Percentiles rank a stretch among this genome's conserved stretches.
These are phyloP conservation scores for Rotaria magnacalcarata DNA, from an alignment of 2,888 invertebrate genomes.

Conservation along the genomic window DNA sequence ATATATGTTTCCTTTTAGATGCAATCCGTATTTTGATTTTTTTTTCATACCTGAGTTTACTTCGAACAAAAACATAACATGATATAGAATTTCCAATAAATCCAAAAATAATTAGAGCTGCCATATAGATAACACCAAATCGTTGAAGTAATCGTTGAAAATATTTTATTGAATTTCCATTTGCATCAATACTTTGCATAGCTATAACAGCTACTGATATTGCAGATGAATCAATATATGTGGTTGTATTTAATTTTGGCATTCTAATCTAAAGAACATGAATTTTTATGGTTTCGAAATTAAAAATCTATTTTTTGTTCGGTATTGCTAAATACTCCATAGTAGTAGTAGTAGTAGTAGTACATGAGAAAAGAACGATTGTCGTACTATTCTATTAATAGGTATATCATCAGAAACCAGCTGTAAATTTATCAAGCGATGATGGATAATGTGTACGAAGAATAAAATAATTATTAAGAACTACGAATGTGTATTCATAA, in stretches of 20 bases:
- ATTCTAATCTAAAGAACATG: neutral
- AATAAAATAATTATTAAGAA: neutral
- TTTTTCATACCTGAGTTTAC: neutral
- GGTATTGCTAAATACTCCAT: too few relatives aligned
- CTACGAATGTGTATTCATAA: neutral
- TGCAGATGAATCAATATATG: neutral
- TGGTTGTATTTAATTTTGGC: neutral
- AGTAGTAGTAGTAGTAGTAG: too few relatives aligned
- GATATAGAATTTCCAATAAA: slow-evolving; percentile 33
- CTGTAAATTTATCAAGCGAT: neutral
- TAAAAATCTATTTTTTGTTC: neutral
- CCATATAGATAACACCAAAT: slow-evolving; percentile 5
- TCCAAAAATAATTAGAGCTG: neutral
- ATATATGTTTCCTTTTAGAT: neutral
- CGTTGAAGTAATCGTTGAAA: slow-evolving; percentile 5
- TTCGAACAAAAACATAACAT: slow-evolving; percentile 9
- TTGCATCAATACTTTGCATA: neutral
- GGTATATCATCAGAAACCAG: too few relatives aligned
- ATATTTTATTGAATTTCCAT: neutral
- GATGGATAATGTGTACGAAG: neutral
- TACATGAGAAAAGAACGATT: too few relatives aligned
- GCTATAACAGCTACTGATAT: neutral
- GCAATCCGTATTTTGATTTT: too few relatives aligned
- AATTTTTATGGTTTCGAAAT: neutral
- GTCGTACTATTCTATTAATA: too few relatives aligned